Evolutionary conservation across 2,888 invertebrate genomes (phyloP).

Genomic region (Trissonchulus latispiculum): DNA sequence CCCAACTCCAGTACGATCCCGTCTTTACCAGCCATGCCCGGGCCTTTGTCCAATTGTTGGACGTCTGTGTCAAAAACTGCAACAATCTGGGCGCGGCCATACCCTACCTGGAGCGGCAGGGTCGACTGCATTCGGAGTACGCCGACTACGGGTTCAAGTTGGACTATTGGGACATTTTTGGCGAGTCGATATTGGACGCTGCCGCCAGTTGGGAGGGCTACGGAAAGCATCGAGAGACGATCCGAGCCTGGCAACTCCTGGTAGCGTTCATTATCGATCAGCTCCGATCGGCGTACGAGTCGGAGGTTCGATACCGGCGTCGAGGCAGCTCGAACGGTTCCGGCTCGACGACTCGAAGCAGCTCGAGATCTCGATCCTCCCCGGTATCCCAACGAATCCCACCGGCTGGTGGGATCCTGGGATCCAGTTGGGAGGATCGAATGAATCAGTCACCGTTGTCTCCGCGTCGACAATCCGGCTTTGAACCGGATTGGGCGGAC

Average conservation of each 20-base stretch:
- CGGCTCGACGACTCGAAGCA: not conserved
- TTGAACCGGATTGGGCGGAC: too few species aligned
- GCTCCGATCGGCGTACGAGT: constrained; percentile 39
- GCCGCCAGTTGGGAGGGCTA: constrained; percentile 38
- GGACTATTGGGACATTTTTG: constrained; percentile 45
- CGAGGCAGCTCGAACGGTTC: not conserved
- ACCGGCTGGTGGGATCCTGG: too few species aligned
- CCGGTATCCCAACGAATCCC: too few species aligned
- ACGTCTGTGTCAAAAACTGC: not conserved
- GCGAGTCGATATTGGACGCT: constrained; percentile 37
- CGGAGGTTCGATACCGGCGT: constrained; percentile 21
- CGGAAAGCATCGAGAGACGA: constrained; percentile 34
- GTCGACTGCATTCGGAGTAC: constrained; percentile 36
- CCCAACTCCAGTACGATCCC: constrained; percentile 35
- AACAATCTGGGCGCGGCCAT: not conserved
- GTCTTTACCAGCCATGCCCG: constrained; percentile 27
- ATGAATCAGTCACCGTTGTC: too few species aligned
- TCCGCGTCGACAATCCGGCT: too few species aligned
- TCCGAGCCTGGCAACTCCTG: constrained; percentile 36
- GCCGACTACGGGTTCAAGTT: constrained; percentile 39
- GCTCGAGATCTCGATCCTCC: not conserved
- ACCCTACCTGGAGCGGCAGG: constrained; percentile 20
- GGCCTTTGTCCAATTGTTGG: constrained; percentile 5
- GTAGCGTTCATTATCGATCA: constrained; percentile 38
- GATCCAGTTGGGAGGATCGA: too few species aligned